Base-by-base conservation (phyloP, 2,797 vertebrate genomes). In the Pipistrellus pipistrellus region DNA sequence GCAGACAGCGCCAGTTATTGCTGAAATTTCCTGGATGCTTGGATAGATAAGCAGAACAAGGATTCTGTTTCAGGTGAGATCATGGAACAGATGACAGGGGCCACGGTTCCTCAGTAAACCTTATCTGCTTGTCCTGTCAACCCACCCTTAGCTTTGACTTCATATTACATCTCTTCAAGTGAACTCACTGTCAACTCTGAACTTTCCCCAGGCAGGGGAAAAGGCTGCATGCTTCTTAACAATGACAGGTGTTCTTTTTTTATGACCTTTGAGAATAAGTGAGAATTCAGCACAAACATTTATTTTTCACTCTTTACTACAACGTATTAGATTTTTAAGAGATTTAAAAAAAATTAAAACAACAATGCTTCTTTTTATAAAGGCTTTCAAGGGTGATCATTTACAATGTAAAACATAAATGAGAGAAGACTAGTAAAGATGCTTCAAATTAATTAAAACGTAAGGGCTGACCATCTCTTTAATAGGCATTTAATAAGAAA, bases 31-130 rank as follows among this genome's bases (percentile, higher is more conserved):
- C 88, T 84, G 84, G 11, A 66, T 68, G 41, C 48, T 66, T 14
- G 68, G 41, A 55, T 88, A 69, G 71, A 95, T 80, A 92, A 82
- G 62, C 20, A 38, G 80, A 94, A 21, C 0, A 27, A 81, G 64
- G 92, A 71, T 94, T 96, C 53, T 86, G 32, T 97, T 98, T 98
- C 93, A 92, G 89, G 72, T 88, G 89, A 91, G 30, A 78, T 88
- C 85, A 95, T 25, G 59, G 88, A 96, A 78, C n/a, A 95, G 64
- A n/a, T 91, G 72, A 76, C 23, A 78, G 23, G 87, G 77, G 44
- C 14, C 55, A 93, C 38, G 0, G 0, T 32, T 91, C 75, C 81
- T 88, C 85, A 21, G 64, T 48, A 88, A 93, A 66, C 27, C 73
- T 95, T 85, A 87, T 69, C 59, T 62, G n/a, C 35, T 83, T 64